Evolutionary conservation across 2,888 invertebrate genomes (phyloP).

Genomic region (Pterostichus niger): DNA sequence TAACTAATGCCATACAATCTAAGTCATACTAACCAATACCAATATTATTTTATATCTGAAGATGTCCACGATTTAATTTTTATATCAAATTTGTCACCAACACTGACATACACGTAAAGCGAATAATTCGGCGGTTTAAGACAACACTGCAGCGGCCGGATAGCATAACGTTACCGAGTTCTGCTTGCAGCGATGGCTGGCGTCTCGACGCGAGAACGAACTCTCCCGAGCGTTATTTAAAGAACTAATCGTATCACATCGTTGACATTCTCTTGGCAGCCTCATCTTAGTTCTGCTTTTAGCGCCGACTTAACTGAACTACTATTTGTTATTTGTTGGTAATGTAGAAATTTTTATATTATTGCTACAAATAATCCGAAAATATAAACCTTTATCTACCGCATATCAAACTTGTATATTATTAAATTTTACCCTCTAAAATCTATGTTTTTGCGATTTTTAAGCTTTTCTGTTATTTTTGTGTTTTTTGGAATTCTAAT

Average conservation of each 20-base stretch:
- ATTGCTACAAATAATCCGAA: too few species aligned
- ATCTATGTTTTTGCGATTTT: too few species aligned
- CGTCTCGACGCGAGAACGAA: constrained; percentile 57
- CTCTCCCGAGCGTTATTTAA: constrained; percentile 56
- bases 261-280: constrained; percentile 54
- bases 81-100: background rate
- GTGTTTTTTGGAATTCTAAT: too few species aligned
- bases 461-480: too few species aligned
- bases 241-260: constrained; percentile 58
- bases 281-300: constrained; percentile 12
- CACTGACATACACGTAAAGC: background rate
- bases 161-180: constrained; percentile 16
- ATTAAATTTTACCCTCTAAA: too few species aligned
- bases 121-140: background rate
- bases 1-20: too few species aligned
- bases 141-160: background rate
- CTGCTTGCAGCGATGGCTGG: background rate
- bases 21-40: constrained; percentile 9
- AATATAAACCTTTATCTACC: too few species aligned
- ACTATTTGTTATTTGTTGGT: background rate
- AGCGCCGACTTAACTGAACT: constrained; percentile 13
- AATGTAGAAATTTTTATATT: constrained; percentile 2
- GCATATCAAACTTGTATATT: too few species aligned
- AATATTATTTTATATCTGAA: background rate
- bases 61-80: too few species aligned